These are phyloP conservation scores for Microctenopoma lineatum DNA, from an alignment of 2,797 vertebrate species.

Conservation along the genomic window DNA sequence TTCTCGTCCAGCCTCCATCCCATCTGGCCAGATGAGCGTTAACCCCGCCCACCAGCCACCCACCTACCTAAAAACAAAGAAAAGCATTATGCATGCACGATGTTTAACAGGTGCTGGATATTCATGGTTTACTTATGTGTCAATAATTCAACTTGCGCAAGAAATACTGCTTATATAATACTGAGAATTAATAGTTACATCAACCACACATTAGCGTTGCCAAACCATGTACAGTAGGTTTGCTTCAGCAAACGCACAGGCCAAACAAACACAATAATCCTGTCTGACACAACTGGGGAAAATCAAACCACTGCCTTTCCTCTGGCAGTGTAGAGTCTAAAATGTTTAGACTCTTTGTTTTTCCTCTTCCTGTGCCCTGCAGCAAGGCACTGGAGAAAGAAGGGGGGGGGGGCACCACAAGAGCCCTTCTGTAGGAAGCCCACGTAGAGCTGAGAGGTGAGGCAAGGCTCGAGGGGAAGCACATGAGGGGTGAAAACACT, in stretches of 20 bases:
- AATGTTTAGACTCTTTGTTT: slow-evolving; percentile 71
- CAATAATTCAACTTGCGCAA: neutral
- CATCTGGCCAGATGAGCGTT: slow-evolving; percentile 36
- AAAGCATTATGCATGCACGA: slow-evolving; percentile 11
- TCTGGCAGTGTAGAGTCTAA: slow-evolving; percentile 61
- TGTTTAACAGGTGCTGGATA: slow-evolving; percentile 13
- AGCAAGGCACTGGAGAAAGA: slow-evolving; percentile 54
- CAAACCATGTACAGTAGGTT: neutral
- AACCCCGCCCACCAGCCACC: slow-evolving; percentile 37
- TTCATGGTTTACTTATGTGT: slow-evolving; percentile 9
- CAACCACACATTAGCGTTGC: neutral
- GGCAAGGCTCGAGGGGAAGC: slow-evolving; percentile 54
- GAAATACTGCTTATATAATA: slow-evolving; percentile 1
- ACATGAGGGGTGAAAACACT: slow-evolving; percentile 1
- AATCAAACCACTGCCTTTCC: slow-evolving; percentile 66
- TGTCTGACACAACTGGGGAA: slow-evolving; percentile 63
- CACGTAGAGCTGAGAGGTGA: slow-evolving; percentile 66
- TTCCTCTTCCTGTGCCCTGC: slow-evolving; percentile 57
- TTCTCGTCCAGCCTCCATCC: slow-evolving; percentile 45
- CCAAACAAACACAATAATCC: slow-evolving; percentile 62
- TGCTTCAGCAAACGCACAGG: neutral
- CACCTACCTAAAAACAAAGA: slow-evolving; percentile 31
- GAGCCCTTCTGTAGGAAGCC: slow-evolving; percentile 41
- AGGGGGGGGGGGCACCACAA: slow-evolving; percentile 1
- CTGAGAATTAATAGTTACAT: neutral